Evolutionary conservation across 37 sponge, comb jelly and placozoan species (phyloP), one percentile per base, ranked within the genome.

Genomic region (Eunapius fragilis): DNA sequence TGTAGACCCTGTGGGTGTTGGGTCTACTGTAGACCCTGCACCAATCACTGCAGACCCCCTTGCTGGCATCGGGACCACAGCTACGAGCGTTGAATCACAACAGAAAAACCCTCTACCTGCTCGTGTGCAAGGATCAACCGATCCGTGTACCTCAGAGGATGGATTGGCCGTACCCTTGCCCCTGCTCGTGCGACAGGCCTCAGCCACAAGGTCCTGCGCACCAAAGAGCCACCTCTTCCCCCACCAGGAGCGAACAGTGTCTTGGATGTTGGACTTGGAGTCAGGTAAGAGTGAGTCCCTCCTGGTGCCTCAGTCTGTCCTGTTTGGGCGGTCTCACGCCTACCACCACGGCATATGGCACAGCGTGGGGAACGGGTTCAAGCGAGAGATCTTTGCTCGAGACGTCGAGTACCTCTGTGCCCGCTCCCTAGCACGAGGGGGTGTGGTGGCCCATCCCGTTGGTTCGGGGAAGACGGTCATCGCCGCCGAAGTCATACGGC

Each of bases 391-490:
- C 49, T 2, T 78, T 17, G 6, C 34, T 37, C 23, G 0, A 37
- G 19, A 33, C 1, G 48, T 78, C 14, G 79, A 78, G 12, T 28
- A 13, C 48, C 32, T 72, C 28, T 33, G 32, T 24, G 34, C 48
- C 14, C 14, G 19, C 0, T 13, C 0, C 17, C 83, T 82, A 0
- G 14, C 83, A 7, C 41, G 0, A 2, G 83, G 83, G 4, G 83
- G 83, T 11, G 24, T 82, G 37, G 74, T 82, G 25, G 83, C 83
- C 34, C 83, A 82, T 30, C 83, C 83, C 9, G 83, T 82, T 11
- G 83, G 83, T 2, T 78, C 79, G 13, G 79, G 79, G 0, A 78
- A 78, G 38, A 78, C 79, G 28, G 79, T 78, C 26, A 78, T 78
- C 4, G 79, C 79, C 2, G 48, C 32, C 13, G 79, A 78, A 78